Evolutionary conservation across 2,113 vertebrate genomes (phyloP).

Genomic region (Stegostoma tigrinum): DNA sequence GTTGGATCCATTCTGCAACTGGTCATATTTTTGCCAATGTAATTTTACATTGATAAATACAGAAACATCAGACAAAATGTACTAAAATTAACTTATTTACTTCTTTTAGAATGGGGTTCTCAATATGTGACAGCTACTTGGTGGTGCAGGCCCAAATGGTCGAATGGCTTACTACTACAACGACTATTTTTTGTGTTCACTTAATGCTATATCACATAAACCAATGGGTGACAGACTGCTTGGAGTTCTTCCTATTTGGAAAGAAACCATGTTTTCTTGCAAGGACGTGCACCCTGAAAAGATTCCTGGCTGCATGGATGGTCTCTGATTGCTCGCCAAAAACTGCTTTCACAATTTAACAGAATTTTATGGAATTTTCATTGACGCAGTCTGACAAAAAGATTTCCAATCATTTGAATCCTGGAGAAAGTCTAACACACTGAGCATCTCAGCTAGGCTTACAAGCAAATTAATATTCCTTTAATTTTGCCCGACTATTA

Average conservation of each 20-base stretch:
- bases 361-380: neutral
- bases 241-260: neutral
- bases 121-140: neutral
- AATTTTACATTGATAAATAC: neutral
- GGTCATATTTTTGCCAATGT: neutral
- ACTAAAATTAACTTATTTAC: neutral
- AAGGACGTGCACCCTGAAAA: neutral
- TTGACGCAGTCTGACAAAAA: neutral
- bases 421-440: neutral
- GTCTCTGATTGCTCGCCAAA: neutral
- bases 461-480: neutral
- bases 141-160: too few relatives aligned
- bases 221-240: neutral
- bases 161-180: too few relatives aligned
- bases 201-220: neutral
- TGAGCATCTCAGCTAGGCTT: neutral
- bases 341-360: neutral
- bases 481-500: neutral
- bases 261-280: neutral
- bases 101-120: neutral
- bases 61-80: neutral
- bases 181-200: too few relatives aligned
- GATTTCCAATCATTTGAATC: neutral
- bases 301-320: neutral
- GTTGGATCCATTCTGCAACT: neutral